These are phyloP conservation scores for Anolis sagrei DNA, from an alignment of 2,113 vertebrate species.

Conservation along the genomic window DNA sequence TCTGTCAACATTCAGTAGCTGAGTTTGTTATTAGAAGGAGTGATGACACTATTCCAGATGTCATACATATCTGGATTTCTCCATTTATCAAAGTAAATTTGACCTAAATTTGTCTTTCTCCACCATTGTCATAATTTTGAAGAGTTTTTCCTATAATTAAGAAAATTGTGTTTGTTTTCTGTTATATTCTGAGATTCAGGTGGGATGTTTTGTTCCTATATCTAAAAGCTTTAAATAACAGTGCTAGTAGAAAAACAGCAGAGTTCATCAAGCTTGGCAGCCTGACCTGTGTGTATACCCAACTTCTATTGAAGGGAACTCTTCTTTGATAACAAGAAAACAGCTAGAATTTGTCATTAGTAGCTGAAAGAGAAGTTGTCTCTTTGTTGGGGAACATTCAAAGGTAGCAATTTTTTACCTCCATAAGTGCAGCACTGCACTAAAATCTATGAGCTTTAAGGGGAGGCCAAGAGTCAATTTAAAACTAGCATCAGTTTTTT, in stretches of 20 bases:
- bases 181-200: constrained; percentile 10
- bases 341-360: constrained; percentile 47
- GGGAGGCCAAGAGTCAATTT: background rate
- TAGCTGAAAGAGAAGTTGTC: constrained; percentile 22
- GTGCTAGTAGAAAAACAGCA: constrained; percentile 25
- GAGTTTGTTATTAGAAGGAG: background rate
- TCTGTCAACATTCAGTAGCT: background rate
- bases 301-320: constrained; percentile 43
- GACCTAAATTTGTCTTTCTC: constrained; percentile 7
- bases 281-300: constrained; percentile 42
- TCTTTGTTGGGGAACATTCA: constrained; percentile 46
- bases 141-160: background rate
- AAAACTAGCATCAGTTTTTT: constrained; percentile 4
- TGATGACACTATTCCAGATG: background rate
- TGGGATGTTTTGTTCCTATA: constrained; percentile 27
- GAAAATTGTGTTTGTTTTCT: background rate
- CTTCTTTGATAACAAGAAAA: constrained; percentile 41
- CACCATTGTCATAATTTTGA: background rate
- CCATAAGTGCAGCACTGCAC: constrained; percentile 9
- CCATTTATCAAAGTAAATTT: background rate
- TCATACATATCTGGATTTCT: too few species aligned
- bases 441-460: constrained; percentile 46
- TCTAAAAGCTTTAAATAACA: constrained; percentile 35
- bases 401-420: constrained; percentile 30
- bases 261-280: constrained; percentile 47